Evolutionary conservation across 2,888 invertebrate species (phyloP).

Genomic region (Epistrophe eligans): DNA sequence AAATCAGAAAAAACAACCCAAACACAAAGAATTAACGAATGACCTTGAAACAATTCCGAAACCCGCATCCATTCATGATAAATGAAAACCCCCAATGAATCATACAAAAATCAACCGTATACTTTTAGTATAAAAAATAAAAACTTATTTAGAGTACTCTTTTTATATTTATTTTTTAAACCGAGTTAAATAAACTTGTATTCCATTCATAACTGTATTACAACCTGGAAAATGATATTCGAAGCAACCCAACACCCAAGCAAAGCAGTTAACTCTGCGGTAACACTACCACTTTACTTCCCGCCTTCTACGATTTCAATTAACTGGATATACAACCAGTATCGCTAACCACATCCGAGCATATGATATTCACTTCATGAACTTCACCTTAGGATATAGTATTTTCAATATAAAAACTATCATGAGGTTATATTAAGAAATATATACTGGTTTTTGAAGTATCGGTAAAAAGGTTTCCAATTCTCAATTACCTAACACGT

Average conservation of each 20-base stretch:
- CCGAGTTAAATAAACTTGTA: background rate
- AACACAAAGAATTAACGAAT: too few relatives aligned
- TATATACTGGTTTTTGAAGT: background rate
- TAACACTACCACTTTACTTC: background rate
- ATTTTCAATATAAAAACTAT: too few relatives aligned
- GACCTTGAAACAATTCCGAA: too few relatives aligned
- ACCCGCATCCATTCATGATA: too few relatives aligned
- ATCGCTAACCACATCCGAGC: conserved; percentile 52
- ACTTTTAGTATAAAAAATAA: too few relatives aligned
- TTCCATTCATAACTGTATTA: conserved; percentile 10
- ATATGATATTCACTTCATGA: conserved; percentile 38
- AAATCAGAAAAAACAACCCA: too few relatives aligned
- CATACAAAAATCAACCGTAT: background rate
- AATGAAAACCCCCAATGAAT: too few relatives aligned
- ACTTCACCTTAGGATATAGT: conserved; percentile 31
- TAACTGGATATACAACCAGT: conserved; percentile 4
- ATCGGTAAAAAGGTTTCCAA: background rate
- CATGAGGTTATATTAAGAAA: background rate
- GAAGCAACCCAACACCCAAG: background rate
- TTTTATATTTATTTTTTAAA: background rate
- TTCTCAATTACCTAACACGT: background rate
- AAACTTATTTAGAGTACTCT: too few relatives aligned
- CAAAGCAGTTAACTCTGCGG: conserved; percentile 3
- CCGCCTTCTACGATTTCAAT: conserved; percentile 9
- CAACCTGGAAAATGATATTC: background rate